Base-by-base conservation (phyloP, 2,797 vertebrate species). In the Corythornis leucogaster region DNA sequence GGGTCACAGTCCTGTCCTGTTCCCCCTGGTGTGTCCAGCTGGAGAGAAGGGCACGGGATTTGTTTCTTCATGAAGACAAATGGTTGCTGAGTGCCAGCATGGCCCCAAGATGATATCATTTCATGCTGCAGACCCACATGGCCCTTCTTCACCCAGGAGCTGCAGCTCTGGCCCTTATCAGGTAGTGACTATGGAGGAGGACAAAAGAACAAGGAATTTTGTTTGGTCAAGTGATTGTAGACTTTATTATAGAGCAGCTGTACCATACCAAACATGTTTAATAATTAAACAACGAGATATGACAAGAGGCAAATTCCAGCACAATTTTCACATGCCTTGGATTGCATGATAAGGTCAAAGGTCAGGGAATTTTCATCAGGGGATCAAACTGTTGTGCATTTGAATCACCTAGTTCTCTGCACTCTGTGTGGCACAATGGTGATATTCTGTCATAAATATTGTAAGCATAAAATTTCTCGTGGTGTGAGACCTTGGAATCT, bases 201-300 rank as follows among this genome's bases (percentile, higher is more conserved):
- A 86, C 80, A 83, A 90, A 24, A 80, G 45, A 42, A 67, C n/a
- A 28, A 70, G 58, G 87, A 83, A 78, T 91, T 93, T 80, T 71
- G 55, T 92, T 95, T 90, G 93, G 68, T 45, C 14, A 45, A 15
- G 68, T 89, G 87, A 48, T 68, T 80, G 77, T 59, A 77, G 45
- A 84, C 63, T 78, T 80, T 43, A 80, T 92, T 83, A 87, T 62
- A 91, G 82, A 87, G 33, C 54, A 87, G 74, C 69, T 87, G 38
- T 78, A 82, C 80, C 78, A 64, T 76, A 83, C 66, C 67, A 57
- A 84, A 46, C 58, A 48, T 20, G n/a, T 74, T 90, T 94, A 95
- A 95, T 96, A 94, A 94, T 96, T 94, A 94, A 93, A 58, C 80
- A 78, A 45, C 76, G 50, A 83, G 90, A 91, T 93, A 93, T 48